Conservation (phyloP, 2,113 vertebrate genomes). For the Macroglossus sobrinus region DNA sequence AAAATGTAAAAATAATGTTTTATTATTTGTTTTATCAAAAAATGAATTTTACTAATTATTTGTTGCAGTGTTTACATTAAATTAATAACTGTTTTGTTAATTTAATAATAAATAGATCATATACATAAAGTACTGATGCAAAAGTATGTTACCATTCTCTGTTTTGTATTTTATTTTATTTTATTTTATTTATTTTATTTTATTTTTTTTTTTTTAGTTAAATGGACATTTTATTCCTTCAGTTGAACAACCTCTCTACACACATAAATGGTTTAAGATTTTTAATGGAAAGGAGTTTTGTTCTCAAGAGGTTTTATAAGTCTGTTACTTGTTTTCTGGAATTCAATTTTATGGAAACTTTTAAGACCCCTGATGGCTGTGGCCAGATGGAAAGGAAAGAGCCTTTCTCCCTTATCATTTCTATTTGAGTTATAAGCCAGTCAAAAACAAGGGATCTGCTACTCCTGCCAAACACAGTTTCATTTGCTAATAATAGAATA, state of each 20-base stretch:
- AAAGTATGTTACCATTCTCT: background rate
- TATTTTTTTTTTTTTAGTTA: too few species aligned
- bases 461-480: background rate
- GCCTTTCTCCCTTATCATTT: background rate
- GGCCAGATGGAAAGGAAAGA: too few species aligned
- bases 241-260: too few species aligned
- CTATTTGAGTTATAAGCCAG: constrained; percentile 1
- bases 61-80: background rate
- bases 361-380: too few species aligned
- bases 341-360: too few species aligned
- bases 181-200: too few species aligned
- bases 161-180: background rate
- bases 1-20: background rate
- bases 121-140: background rate
- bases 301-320: too few species aligned
- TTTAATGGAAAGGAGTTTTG: too few species aligned
- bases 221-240: too few species aligned
- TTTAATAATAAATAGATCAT: background rate
- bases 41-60: background rate
- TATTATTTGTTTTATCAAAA: background rate
- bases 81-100: background rate
- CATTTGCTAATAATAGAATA: constrained; percentile 41
- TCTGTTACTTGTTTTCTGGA: too few species aligned
- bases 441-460: background rate
- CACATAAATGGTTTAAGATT: too few species aligned